Percentiles rank a stretch among this genome's conserved stretches.
Evolutionary conservation across 1,140 invertebrate species (phyloP).

Genomic region (Lasioglossum baleicum): DNA sequence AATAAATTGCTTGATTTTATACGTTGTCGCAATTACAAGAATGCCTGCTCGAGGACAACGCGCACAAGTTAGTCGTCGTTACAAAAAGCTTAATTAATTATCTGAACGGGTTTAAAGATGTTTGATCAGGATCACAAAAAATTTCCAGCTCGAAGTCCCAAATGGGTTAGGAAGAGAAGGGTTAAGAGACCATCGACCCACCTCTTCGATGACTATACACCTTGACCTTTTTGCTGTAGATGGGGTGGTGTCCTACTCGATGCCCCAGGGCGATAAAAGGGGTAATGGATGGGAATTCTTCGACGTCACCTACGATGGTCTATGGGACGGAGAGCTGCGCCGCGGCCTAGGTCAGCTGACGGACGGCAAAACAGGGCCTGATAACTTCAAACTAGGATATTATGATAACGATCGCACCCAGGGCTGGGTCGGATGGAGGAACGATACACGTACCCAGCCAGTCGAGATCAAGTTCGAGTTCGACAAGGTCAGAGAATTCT

Average conservation of each 20-base stretch:
- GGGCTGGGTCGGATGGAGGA: constrained; percentile 96
- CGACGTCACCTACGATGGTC: constrained; percentile 90
- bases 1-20: too few relatives aligned
- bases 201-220: constrained; percentile 12
- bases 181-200: neutral
- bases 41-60: too few relatives aligned
- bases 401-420: constrained; percentile 82
- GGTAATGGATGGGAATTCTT: constrained; percentile 87
- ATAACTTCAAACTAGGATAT: constrained; percentile 86
- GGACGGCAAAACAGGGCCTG: constrained; percentile 85
- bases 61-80: too few relatives aligned
- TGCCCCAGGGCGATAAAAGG: constrained; percentile 89
- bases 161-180: neutral
- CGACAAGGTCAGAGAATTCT: constrained; percentile 91
- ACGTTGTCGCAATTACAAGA: too few relatives aligned
- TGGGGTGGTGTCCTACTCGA: constrained; percentile 89
- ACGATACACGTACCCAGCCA: constrained; percentile 85
- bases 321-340: constrained; percentile 82
- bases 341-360: constrained; percentile 87
- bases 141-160: too few relatives aligned
- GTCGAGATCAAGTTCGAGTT: constrained; percentile 93
- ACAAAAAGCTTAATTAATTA: too few relatives aligned
- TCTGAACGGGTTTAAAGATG: too few relatives aligned
- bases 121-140: too few relatives aligned
- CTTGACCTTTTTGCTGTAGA: constrained; percentile 80